Evolutionary conservation across 2,888 invertebrate genomes (phyloP).

Genomic region (Rotaria sp.): DNA sequence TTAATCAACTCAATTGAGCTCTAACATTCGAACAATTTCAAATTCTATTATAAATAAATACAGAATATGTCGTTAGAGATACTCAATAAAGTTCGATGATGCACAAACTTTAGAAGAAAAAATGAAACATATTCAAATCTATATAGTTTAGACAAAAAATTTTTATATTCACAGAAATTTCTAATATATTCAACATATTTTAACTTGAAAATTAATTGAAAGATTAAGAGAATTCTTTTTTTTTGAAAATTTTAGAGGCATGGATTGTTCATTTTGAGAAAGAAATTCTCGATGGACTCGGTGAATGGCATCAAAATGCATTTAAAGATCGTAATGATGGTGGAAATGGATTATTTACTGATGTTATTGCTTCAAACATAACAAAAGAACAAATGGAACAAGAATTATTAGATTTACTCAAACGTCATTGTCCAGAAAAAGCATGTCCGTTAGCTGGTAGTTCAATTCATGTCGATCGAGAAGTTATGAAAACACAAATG

Average conservation of each 20-base stretch:
- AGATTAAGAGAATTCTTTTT: too few species aligned
- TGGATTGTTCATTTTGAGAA: slow-evolving; percentile 38
- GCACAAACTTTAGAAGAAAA: too few species aligned
- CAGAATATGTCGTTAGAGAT: too few species aligned
- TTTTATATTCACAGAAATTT: too few species aligned
- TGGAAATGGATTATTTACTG: background rate
- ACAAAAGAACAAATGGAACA: slow-evolving; percentile 66
- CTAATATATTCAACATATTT: too few species aligned
- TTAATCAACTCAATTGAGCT: too few species aligned
- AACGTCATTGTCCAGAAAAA: slow-evolving; percentile 57
- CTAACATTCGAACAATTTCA: too few species aligned
- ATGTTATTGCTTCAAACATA: slow-evolving; percentile 49
- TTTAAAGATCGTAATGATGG: background rate
- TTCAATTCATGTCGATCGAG: slow-evolving; percentile 74
- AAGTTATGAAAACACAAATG: slow-evolving; percentile 75
- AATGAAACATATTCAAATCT: too few species aligned
- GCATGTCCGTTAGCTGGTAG: slow-evolving; percentile 68
- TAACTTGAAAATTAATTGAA: too few species aligned
- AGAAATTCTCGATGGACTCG: background rate
- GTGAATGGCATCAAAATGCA: background rate
- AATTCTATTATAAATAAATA: too few species aligned
- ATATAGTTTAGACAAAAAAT: too few species aligned
- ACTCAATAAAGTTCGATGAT: too few species aligned
- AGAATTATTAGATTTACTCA: slow-evolving; percentile 66
- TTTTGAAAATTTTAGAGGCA: slow-evolving; percentile 34